A percentile compares a stretch with the other conserved stretches of the same genome.
Conservation (phyloP, 2,797 vertebrate species). For the Halcyon smyrnensis region DNA sequence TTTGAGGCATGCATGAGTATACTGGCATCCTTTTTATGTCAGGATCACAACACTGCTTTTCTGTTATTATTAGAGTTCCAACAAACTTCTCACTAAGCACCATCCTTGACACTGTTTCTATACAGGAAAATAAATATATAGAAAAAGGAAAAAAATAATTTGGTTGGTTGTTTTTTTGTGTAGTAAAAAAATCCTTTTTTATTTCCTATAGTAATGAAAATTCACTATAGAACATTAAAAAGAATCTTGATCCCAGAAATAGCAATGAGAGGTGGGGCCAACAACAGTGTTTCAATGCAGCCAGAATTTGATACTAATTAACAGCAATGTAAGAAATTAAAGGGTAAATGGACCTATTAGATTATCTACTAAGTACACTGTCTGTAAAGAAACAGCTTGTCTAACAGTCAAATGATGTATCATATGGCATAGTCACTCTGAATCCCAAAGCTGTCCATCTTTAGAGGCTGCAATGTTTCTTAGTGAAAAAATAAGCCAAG, state of each 20-base stretch:
- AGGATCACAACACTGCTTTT: neutral
- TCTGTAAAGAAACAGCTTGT: conserved; percentile 26
- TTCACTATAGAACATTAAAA: neutral
- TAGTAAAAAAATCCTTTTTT: neutral
- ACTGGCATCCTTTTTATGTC: neutral
- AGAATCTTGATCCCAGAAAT: neutral
- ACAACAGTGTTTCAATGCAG: neutral
- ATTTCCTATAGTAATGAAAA: neutral
- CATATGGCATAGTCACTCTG: conserved; percentile 28
- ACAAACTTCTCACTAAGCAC: neutral
- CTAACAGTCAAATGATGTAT: conserved; percentile 42
- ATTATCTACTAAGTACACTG: conserved; percentile 29
- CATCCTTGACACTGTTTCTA: neutral
- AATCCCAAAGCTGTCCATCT: conserved; percentile 49
- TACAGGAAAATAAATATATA: neutral
- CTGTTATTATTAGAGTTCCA: neutral
- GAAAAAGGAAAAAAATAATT: too few relatives aligned
- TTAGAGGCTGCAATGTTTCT: neutral
- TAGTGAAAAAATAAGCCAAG: conserved; percentile 33
- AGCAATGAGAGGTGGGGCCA: neutral
- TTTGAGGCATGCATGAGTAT: neutral
- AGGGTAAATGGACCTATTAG: conserved; percentile 27
- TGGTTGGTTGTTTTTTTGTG: too few relatives aligned
- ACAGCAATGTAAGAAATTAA: conserved; percentile 28
- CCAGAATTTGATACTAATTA: conserved; percentile 40